A percentile compares a stretch with the other conserved stretches of the same genome.
These are phyloP conservation scores for Uromys caudimaculatus DNA, from an alignment of 2,797 vertebrate species.

Conservation along the genomic window DNA sequence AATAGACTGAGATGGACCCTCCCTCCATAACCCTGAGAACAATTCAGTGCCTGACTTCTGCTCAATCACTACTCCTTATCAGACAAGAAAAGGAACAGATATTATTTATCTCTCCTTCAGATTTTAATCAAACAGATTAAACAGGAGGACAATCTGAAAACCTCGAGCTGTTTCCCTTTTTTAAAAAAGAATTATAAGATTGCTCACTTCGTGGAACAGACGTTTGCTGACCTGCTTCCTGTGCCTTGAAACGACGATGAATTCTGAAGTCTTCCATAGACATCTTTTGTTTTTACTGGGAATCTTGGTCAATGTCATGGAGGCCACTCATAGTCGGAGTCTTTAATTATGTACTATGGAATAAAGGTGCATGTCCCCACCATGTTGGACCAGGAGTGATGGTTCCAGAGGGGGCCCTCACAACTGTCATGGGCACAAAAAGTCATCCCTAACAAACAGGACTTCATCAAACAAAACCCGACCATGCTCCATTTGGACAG, in stretches of 20 bases:
- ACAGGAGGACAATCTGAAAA: background rate
- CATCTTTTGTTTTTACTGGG: background rate
- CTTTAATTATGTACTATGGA: rapidly evolving
- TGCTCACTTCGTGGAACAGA: background rate
- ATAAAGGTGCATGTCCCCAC: rapidly evolving
- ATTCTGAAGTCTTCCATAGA: background rate
- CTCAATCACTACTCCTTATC: background rate
- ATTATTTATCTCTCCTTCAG: background rate
- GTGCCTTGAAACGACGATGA: rapidly evolving
- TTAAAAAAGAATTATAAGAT: background rate
- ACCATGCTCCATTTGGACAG: background rate
- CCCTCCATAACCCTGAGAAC: background rate
- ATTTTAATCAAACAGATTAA: background rate
- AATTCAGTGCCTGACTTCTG: background rate
- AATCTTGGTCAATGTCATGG: background rate
- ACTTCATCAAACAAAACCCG: background rate
- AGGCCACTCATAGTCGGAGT: background rate
- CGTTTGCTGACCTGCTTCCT: background rate
- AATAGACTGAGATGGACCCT: background rate
- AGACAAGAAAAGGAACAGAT: background rate
- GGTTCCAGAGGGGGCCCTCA: background rate
- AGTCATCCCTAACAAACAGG: rapidly evolving
- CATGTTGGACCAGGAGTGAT: background rate
- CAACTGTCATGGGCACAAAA: rapidly evolving
- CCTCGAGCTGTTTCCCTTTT: background rate